Conservation (phyloP, 2,113 vertebrate genomes). For the Rostratula benghalensis region DNA sequence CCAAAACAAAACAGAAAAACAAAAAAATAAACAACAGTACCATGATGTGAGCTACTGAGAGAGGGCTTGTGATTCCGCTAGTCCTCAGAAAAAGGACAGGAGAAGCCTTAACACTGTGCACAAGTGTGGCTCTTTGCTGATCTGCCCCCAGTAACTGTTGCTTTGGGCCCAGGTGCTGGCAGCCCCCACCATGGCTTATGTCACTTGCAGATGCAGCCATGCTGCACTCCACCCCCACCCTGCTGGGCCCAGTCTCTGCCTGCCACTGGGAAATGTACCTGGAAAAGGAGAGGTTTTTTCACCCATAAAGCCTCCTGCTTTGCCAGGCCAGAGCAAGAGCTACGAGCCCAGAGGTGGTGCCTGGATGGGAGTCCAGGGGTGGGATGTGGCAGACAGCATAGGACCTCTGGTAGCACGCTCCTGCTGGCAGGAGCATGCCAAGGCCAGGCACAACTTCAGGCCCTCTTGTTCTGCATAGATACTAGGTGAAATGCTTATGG, state of each 20-base stretch:
- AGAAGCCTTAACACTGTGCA: not conserved
- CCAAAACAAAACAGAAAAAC: not conserved
- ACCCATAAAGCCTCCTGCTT: not conserved
- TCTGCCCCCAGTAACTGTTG: no score
- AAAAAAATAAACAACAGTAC: not conserved
- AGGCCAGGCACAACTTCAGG: not conserved
- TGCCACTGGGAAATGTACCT: fast-evolving
- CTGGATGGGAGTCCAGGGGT: fast-evolving
- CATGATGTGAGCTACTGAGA: fast-evolving
- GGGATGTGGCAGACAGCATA: not conserved
- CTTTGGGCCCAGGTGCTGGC: not conserved
- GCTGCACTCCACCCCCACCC: not conserved
- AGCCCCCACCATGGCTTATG: not conserved
- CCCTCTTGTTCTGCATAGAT: not conserved
- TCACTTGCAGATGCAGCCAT: not conserved
- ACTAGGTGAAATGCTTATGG: not conserved
- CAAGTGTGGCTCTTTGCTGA: not conserved
- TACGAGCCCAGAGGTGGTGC: not conserved
- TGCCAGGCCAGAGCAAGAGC: not conserved
- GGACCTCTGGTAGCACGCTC: not conserved
- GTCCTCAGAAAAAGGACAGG: not conserved
- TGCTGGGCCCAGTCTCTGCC: fast-evolving
- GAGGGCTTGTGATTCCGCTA: not conserved
- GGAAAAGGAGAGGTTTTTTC: not conserved
- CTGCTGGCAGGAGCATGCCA: fast-evolving